phyloP scores from a whole-genome alignment of 2,113 vertebrate species.

The Cinclus mexicanus region DNA sequence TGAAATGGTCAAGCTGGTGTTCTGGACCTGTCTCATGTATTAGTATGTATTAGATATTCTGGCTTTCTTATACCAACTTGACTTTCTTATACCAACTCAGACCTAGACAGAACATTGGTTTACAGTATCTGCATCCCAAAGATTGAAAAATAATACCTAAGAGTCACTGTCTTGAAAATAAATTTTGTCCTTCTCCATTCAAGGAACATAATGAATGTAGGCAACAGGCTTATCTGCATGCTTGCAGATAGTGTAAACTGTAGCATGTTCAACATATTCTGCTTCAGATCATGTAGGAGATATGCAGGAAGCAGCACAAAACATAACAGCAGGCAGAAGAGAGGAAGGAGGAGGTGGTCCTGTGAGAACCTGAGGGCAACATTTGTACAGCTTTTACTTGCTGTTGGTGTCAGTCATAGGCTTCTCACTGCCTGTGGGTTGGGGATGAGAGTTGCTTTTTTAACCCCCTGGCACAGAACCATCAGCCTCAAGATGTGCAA shows the following conservation, averaged over 20 bases:
- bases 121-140: neutral
- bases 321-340: neutral
- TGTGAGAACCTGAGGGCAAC: neutral
- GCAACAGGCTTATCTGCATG: neutral
- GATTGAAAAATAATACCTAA: neutral
- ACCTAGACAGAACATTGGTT: neutral
- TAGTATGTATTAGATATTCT: neutral
- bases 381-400: neutral
- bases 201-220: neutral
- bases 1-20: neutral
- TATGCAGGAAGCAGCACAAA: neutral
- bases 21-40: neutral
- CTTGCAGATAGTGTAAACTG: neutral
- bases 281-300: neutral
- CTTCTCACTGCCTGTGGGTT: neutral
- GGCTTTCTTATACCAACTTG: neutral
- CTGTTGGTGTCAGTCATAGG: neutral
- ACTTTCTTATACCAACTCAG: neutral
- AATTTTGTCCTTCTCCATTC: neutral
- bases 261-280: neutral
- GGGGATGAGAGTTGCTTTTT: neutral
- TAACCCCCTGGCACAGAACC: fast-evolving
- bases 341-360: neutral
- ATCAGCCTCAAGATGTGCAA: neutral
- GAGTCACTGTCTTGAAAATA: neutral